Base-by-base conservation (phyloP, 2,888 invertebrate species). In the Leptopilina myrica region DNA sequence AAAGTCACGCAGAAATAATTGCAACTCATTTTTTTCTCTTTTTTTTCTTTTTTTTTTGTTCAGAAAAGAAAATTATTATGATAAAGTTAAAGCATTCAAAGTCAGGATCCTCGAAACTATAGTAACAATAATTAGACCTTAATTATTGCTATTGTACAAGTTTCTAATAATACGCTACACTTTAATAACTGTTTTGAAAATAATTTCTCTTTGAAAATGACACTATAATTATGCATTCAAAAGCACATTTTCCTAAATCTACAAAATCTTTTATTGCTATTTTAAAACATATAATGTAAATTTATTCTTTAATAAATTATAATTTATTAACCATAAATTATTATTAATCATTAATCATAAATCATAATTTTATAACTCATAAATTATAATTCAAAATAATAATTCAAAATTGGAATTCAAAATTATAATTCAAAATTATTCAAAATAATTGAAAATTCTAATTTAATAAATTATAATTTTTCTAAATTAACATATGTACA, bases 81-180 rank as follows among this genome's bases (percentile, higher is more conserved):
- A 76, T 76, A 46, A 76, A 46, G 76, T 76, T n/a, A 59, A n/a
- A 40, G 49, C 59, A 76, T 40, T 20, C 14, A 12, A 40, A n/a
- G 40, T n/a, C 15, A 40, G 15, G 7, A 76, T 76, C 15, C 40
- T 12, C 40, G 43, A 15, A 40, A 7, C 15, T 59, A n/a, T 8
- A 5, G 59, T 11, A 59, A 75, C 75, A 59, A 15, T 75, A 59
- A 75, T 75, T 40, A 76, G 33, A 9, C 8, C 62, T 1, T n/a
- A n/a, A 33, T 69, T 14, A 69, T 69, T 49, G 20, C 20, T 20
- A 20, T 62, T 20, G 15, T 62, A 20, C 0, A 62, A 20, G 20
- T 3, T 15, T 59, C 15, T 62, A 62, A 62, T 62, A 62, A 62
- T 9, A 62, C 8, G 2, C 9, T 49, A 62, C 9, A 7, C 8